Percentiles rank a stretch among this genome's conserved stretches.
Evolutionary conservation across 2,888 invertebrate species (phyloP).

Genomic region (Tenthredo mesomela): DNA sequence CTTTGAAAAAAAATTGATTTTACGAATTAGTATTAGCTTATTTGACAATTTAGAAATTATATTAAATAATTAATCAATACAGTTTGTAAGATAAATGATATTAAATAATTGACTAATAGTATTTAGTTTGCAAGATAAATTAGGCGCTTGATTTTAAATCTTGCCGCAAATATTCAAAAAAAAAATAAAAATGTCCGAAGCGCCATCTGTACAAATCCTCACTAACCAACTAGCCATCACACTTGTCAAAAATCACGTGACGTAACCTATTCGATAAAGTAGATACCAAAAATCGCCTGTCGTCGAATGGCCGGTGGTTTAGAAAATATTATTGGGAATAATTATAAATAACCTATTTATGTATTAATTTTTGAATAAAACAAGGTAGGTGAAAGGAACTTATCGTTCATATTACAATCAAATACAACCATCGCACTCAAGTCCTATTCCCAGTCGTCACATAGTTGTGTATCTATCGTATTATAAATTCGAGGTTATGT

Average conservation of each 20-base stretch:
- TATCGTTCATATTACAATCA: too few species aligned
- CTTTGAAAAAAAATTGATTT: not conserved
- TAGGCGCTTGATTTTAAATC: not conserved
- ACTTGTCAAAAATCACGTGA: not conserved
- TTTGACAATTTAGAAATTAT: not conserved
- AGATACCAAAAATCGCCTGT: not conserved
- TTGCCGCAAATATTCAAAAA: not conserved
- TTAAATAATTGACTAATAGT: not conserved
- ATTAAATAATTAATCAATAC: not conserved
- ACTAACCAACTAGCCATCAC: not conserved
- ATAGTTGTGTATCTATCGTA: too few species aligned
- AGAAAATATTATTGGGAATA: not conserved
- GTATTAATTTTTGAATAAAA: constrained; percentile 29
- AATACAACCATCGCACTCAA: too few species aligned
- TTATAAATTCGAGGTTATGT: not conserved
- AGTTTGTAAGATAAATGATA: not conserved
- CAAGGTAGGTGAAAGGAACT: not conserved
- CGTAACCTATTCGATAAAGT: not conserved
- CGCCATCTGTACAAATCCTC: not conserved
- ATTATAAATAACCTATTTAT: constrained; percentile 16
- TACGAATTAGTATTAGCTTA: not conserved
- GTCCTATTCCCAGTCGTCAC: not conserved
- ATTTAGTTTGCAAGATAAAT: not conserved
- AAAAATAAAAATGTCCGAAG: not conserved
- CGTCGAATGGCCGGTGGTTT: constrained; percentile 31